Percentiles rank a stretch among this genome's conserved stretches.
Conservation (phyloP, 1,140 invertebrate genomes). For the Portunus trituberculatus region DNA sequence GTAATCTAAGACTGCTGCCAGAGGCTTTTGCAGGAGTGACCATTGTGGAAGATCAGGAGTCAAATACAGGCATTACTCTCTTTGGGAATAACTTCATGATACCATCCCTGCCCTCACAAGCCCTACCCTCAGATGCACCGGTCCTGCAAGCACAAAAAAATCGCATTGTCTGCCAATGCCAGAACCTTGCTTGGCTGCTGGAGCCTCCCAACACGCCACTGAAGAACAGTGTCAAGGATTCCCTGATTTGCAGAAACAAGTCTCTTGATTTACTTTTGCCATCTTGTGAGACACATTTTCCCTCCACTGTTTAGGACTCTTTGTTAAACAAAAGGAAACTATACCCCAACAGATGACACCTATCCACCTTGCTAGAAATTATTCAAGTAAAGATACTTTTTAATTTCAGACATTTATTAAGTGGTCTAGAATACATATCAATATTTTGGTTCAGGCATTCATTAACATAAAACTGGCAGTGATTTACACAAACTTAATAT, state of each 20-base stretch:
- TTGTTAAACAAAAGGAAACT: too few species aligned
- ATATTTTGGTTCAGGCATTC: slow-evolving; percentile 67
- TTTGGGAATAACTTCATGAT: slow-evolving; percentile 35
- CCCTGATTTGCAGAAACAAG: neutral
- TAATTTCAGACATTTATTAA: slow-evolving; percentile 67
- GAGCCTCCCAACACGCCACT: neutral
- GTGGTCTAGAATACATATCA: slow-evolving; percentile 69
- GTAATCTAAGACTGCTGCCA: neutral
- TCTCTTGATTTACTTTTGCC: too few species aligned
- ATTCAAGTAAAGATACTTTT: neutral
- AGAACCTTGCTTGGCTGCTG: neutral
- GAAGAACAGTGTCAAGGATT: neutral
- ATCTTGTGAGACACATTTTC: neutral
- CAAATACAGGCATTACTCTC: neutral
- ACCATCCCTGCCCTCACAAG: neutral
- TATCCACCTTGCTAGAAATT: too few species aligned
- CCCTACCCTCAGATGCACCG: neutral
- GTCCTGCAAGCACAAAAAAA: neutral
- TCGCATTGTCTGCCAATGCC: neutral
- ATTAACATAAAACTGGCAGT: slow-evolving; percentile 72
- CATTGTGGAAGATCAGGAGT: neutral
- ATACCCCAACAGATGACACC: too few species aligned
- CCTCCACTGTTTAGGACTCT: too few species aligned
- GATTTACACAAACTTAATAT: slow-evolving; percentile 68
- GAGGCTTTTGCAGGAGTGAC: slow-evolving; percentile 12